phyloP scores from a whole-genome alignment of 2,888 invertebrate genomes.

The Acheta domesticus region DNA sequence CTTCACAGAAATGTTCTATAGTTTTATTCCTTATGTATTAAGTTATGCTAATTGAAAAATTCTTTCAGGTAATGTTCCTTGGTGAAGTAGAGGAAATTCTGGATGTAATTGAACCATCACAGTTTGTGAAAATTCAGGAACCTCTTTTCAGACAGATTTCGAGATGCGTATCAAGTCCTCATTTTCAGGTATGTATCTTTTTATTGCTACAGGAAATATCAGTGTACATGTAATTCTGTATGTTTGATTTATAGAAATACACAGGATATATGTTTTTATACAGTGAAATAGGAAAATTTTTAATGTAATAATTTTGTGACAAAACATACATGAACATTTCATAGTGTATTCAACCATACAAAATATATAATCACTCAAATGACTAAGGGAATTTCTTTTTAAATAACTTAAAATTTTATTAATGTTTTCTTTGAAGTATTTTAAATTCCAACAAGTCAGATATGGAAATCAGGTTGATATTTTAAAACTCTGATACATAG shows the following conservation, averaged over 20 bases:
- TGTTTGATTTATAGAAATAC: not conserved
- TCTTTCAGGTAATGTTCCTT: slow-evolving; percentile 90
- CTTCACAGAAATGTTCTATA: too few species aligned
- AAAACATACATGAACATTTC: too few species aligned
- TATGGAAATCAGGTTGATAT: too few species aligned
- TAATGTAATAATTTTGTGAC: not conserved
- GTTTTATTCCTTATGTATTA: slow-evolving; percentile 10
- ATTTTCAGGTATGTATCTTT: slow-evolving; percentile 78
- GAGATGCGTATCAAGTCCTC: slow-evolving; percentile 98
- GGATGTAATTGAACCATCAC: slow-evolving; percentile 98
- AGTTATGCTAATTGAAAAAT: slow-evolving; percentile 23
- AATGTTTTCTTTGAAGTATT: too few species aligned
- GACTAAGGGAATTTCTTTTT: too few species aligned
- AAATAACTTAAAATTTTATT: too few species aligned
- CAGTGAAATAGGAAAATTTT: not conserved
- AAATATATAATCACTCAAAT: too few species aligned
- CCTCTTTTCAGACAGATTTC: slow-evolving; percentile 97
- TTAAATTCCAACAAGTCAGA: too few species aligned
- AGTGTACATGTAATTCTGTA: slow-evolving; percentile 21
- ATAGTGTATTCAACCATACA: too few species aligned
- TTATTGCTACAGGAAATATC: slow-evolving; percentile 4
- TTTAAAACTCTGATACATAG: too few species aligned
- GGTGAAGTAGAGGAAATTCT: slow-evolving; percentile 99
- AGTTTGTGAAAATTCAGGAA: slow-evolving; percentile 98
- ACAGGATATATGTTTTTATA: not conserved